Conservation (phyloP, 2,113 vertebrate species). For the Coturnix japonica region DNA sequence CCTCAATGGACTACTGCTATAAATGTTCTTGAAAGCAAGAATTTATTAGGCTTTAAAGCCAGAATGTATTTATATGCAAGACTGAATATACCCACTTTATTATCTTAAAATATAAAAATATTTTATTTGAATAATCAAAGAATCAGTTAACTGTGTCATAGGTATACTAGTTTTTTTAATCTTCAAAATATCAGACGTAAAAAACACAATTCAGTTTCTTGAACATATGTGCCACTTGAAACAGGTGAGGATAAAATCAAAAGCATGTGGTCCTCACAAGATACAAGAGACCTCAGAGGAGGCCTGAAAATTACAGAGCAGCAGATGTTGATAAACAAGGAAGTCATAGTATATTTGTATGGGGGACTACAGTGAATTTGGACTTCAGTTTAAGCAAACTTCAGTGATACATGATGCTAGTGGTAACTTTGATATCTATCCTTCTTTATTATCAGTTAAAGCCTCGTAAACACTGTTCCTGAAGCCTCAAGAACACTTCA, state of each 20-base stretch:
- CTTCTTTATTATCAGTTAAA: not conserved
- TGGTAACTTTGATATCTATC: not conserved
- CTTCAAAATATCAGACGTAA: not conserved
- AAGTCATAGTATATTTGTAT: accelerated
- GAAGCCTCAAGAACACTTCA: not conserved
- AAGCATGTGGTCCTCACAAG: not conserved
- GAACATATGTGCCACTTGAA: not conserved
- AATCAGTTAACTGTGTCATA: not conserved
- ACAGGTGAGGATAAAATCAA: not conserved
- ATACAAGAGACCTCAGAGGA: not conserved
- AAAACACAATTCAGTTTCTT: not conserved
- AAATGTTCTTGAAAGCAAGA: not conserved
- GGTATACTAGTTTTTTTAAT: not conserved
- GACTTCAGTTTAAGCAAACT: not conserved
- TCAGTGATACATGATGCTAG: not conserved
- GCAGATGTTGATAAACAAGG: not conserved
- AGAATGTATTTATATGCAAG: not conserved
- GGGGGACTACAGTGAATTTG: not conserved
- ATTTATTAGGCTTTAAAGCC: not conserved
- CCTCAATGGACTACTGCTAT: not conserved
- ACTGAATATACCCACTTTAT: not conserved
- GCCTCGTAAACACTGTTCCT: not conserved
- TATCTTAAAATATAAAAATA: not conserved
- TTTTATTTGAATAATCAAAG: not conserved
- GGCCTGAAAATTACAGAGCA: not conserved